Evolutionary conservation across 2,113 vertebrate genomes (phyloP).

Genomic region (Leptodactylus fuscus): DNA sequence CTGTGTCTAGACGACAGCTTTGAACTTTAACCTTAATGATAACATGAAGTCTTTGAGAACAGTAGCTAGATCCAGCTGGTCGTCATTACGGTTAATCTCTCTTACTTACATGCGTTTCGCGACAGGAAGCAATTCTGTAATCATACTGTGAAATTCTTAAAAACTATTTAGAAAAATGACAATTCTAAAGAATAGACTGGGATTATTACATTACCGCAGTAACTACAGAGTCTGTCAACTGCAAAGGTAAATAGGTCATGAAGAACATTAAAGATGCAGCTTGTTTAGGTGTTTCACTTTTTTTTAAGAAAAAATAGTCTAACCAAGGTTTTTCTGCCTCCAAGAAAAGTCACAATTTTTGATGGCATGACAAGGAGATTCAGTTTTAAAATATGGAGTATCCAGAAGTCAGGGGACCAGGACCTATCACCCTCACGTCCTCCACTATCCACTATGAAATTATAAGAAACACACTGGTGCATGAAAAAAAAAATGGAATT

Average conservation of each 20-base stretch:
- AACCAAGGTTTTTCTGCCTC: too few species aligned
- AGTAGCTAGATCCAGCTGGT: conserved; percentile 48
- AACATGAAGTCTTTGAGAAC: conserved; percentile 29
- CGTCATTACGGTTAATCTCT: conserved; percentile 46
- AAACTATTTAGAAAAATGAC: conserved; percentile 26
- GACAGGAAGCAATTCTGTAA: conserved; percentile 43
- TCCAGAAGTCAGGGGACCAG: too few species aligned
- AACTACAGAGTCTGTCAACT: background rate
- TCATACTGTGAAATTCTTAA: conserved; percentile 32
- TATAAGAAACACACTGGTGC: too few species aligned
- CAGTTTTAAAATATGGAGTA: too few species aligned
- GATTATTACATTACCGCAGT: background rate
- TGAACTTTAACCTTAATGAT: conserved; percentile 49
- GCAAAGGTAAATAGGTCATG: background rate
- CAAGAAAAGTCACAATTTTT: too few species aligned
- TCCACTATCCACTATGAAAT: too few species aligned
- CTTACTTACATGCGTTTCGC: conserved; percentile 30
- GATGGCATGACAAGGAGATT: too few species aligned
- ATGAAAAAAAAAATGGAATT: too few species aligned
- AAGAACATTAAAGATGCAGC: background rate
- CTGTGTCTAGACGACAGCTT: conserved; percentile 44
- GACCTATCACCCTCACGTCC: too few species aligned
- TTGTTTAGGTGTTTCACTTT: too few species aligned
- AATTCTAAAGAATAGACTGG: background rate
- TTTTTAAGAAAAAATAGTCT: too few species aligned